Base-by-base conservation (phyloP, 2,888 invertebrate species). In the Dicyrtoma fusca region DNA sequence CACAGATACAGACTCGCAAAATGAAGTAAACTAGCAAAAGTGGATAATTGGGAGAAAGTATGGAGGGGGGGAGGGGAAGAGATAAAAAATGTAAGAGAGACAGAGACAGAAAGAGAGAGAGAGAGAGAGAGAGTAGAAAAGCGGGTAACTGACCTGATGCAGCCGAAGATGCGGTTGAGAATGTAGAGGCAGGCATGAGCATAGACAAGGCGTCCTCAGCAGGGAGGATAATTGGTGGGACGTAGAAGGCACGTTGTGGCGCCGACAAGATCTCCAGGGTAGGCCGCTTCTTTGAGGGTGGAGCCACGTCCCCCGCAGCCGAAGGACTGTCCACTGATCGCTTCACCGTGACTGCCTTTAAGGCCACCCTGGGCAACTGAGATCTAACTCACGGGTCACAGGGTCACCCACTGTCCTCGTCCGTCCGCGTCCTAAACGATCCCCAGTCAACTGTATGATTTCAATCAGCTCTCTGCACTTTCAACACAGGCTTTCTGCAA, bases 291-390 rank as follows among this genome's bases (percentile, higher is more conserved):
- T 77, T 76, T 26, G 71, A 62, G 55, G 76, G 75, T 68, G 77
- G 77, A 70, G 74, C 75, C 51, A 74, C 72, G 74, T 76, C 76
- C 76, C 74, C 75, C 71, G 74, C 70, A 57, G 73, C 71, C 68
- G 73, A 74, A 70, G 76, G 77, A 73, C 76, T 76, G 47, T 77
- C 75, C 57, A 75, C 76, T 55, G 75, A 76, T 23, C 77, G 77
- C 77, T 77, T 76, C 76, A 76, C 76, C 61, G 71, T 76, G 76
- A 59, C 74, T 66, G 74, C 71, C 63, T 51, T 70, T 45, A 21
- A 42, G 62, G n/a, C 62, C 44, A 21, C 17, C 44, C 62, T 17
- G 62, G 62, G 42, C 42, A 63, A 63, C n/a, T 47, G 47, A 47
- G 13, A 17, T 47, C 47, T 13, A 47, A 13, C 23, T 23, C 23